These are phyloP conservation scores for Bicyclus anynana DNA, from an alignment of 1,140 invertebrate species.

Conservation along the genomic window DNA sequence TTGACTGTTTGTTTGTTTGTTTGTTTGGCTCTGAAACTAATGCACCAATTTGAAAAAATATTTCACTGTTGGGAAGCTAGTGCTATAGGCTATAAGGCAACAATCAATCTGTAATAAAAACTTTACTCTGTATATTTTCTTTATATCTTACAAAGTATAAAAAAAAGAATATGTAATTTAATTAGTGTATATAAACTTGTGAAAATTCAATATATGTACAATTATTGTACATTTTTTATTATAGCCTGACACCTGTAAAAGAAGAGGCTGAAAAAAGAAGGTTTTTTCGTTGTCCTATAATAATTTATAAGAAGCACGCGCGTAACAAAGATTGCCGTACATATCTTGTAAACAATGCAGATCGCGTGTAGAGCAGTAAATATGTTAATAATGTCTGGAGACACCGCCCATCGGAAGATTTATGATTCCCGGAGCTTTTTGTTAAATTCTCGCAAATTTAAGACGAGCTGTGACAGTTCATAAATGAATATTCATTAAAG, in stretches of 20 bases:
- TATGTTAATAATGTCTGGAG: slow-evolving; percentile 18
- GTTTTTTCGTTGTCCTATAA: not conserved
- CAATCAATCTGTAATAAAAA: too few relatives aligned
- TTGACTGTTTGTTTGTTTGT: too few relatives aligned
- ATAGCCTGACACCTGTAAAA: too few relatives aligned
- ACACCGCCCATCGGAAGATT: slow-evolving; percentile 23
- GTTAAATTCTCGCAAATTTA: slow-evolving; percentile 54
- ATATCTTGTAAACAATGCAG: not conserved
- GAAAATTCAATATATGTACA: too few relatives aligned
- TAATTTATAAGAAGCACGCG: not conserved
- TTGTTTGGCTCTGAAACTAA: too few relatives aligned
- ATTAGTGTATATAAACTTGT: too few relatives aligned
- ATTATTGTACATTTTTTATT: too few relatives aligned
- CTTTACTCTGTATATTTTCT: not conserved
- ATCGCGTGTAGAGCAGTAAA: slow-evolving; percentile 1
- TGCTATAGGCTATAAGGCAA: too few relatives aligned
- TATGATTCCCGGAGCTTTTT: slow-evolving; percentile 37
- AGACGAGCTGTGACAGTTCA: slow-evolving; percentile 46
- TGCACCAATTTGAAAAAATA: too few relatives aligned
- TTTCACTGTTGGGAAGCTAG: too few relatives aligned
- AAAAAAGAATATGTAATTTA: too few relatives aligned
- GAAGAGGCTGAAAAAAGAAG: not conserved
- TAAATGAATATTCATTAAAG: slow-evolving; percentile 58
- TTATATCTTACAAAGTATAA: too few relatives aligned
- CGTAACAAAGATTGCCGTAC: not conserved